Evolutionary conservation across 1,140 invertebrate genomes (phyloP).

Genomic region (Trichonephila inaurata): DNA sequence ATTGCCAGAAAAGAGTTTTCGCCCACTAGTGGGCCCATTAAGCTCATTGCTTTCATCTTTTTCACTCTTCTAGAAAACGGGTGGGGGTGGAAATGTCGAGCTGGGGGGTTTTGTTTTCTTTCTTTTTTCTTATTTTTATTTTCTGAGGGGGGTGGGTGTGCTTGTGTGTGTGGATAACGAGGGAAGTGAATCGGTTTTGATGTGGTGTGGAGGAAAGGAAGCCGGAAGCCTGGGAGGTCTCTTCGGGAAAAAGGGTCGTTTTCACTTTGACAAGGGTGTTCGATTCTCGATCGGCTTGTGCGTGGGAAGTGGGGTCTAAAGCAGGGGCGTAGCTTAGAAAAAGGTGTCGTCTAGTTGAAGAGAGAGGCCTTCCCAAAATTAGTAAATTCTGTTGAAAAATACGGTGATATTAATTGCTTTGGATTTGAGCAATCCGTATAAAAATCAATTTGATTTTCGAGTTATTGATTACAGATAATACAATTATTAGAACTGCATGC

Average conservation of each 20-base stretch:
- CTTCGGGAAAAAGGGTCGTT: not conserved
- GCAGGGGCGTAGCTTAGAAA: no score
- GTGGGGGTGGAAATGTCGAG: slow-evolving; percentile 2
- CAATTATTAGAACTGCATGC: no score
- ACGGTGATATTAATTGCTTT: no score
- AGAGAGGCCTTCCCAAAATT: no score
- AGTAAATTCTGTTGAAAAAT: no score
- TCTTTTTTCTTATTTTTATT: slow-evolving; percentile 1
- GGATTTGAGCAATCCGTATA: no score
- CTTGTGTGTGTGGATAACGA: slow-evolving; percentile 55
- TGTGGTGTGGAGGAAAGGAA: slow-evolving; percentile 33
- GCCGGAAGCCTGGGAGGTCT: not conserved
- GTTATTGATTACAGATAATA: no score
- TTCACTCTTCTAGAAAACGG: slow-evolving; percentile 31
- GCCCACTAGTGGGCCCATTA: slow-evolving; percentile 65
- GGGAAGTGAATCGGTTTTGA: slow-evolving; percentile 67
- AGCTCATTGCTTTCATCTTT: slow-evolving; percentile 68
- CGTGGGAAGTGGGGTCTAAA: not conserved
- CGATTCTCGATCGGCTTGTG: not conserved
- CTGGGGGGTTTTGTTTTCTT: slow-evolving; percentile 1
- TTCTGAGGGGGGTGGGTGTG: not conserved
- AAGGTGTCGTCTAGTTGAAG: no score
- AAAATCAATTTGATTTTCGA: no score
- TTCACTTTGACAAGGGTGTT: not conserved
- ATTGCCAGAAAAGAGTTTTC: slow-evolving; percentile 53